Evolutionary conservation across 2,113 vertebrate genomes (phyloP).

Genomic region (Blennius ocellaris): DNA sequence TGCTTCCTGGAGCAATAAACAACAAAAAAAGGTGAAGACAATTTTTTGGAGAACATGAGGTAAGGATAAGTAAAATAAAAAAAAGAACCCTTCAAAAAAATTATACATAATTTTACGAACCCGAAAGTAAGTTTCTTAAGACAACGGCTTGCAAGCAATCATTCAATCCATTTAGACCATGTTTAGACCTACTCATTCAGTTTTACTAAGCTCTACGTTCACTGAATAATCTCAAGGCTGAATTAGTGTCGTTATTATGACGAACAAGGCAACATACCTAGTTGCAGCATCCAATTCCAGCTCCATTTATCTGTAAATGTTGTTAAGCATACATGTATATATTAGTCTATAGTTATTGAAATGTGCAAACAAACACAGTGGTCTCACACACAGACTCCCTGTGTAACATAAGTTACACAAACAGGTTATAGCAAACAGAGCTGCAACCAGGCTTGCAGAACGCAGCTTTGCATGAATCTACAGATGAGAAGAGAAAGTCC

Average conservation of each 20-base stretch:
- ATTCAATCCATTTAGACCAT: slow-evolving; percentile 34
- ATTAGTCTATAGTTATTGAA: too few relatives aligned
- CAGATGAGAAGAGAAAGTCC: too few relatives aligned
- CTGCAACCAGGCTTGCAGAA: too few relatives aligned
- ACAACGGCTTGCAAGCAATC: slow-evolving; percentile 21
- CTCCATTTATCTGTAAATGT: too few relatives aligned
- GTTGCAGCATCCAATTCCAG: too few relatives aligned
- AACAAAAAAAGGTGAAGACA: slow-evolving; percentile 31
- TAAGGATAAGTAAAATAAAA: slow-evolving; percentile 4
- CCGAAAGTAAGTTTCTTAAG: slow-evolving; percentile 24
- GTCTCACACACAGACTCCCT: too few relatives aligned
- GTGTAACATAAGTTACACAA: too few relatives aligned
- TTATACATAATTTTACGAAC: slow-evolving; percentile 30
- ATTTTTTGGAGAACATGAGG: slow-evolving; percentile 5
- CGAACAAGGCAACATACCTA: too few relatives aligned
- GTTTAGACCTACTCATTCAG: slow-evolving; percentile 28
- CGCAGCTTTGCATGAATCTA: too few relatives aligned
- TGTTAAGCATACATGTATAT: too few relatives aligned
- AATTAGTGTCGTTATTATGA: background rate
- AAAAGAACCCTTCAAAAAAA: slow-evolving; percentile 19
- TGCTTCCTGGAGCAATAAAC: slow-evolving; percentile 31
- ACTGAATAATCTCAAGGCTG: slow-evolving; percentile 26
- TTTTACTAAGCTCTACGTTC: slow-evolving; percentile 11
- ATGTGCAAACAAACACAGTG: too few relatives aligned
- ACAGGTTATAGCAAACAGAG: too few relatives aligned